Evolutionary conservation across 2,888 invertebrate species (phyloP), one percentile per base, ranked within the genome.

Genomic region (Panopea generosa): DNA sequence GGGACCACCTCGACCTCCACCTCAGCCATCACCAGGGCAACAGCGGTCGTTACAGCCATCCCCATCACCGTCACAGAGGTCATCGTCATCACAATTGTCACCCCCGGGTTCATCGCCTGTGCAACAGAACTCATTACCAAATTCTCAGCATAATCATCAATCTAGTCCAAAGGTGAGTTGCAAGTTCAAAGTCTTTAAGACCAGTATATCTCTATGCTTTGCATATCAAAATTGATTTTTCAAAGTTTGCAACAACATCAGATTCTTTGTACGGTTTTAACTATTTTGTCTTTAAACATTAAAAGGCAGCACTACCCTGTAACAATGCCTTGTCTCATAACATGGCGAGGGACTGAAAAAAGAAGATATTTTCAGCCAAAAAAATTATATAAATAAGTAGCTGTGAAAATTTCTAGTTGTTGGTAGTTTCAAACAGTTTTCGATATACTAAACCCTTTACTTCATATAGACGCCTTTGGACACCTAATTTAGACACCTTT

Each of bases 21-120:
- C 83, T 52, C 77, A 72, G 50, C 69, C 72, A 65, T 78, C 83
- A 65, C 70, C 81, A 94, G 94, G 52, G 94, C 75, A 74, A 45
- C 72, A 94, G 68, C 92, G 93, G 33, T 93, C 93, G 83, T 93
- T 93, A 74, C 93, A 93, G 84, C 92, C 92, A 60, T 82, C 85
- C 63, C 78, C 84, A 11, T 69, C 79, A 33, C 83, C 84, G 22
- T 81, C 83, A 22, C 79, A 78, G 60, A 77, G 76, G 65, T 79
- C 82, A 74, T 68, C 82, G 2, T 74, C 77, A 63, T 74, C 77
- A 29, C 76, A 67, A 60, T 66, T 75, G 55, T 75, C 78, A 56
- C 74, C 76, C 20, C 76, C 80, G 14, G 71, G 74, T 40, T 68
- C 71, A 52, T 82, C 84, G 33, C 72, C 79, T 29, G 72, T 76